A percentile compares a stretch with the other conserved stretches of the same genome.
phyloP scores from a whole-genome alignment of 2,113 vertebrate genomes.

The Sceloporus undulatus region DNA sequence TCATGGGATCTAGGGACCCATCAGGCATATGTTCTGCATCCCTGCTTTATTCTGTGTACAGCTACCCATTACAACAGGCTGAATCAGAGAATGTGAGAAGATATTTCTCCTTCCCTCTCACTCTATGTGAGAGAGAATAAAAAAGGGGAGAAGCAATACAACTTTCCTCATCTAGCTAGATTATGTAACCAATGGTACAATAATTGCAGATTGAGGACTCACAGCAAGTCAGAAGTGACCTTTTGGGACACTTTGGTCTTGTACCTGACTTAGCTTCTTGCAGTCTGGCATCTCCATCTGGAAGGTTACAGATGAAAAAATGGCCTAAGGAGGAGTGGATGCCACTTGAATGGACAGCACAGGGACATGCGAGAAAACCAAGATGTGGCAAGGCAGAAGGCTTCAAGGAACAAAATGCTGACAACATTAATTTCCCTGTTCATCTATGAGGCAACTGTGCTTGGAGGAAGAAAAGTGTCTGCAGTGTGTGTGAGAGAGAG shows the following conservation, averaged over 20 bases:
- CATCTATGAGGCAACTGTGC: neutral
- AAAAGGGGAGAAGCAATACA: neutral
- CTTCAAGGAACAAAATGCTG: neutral
- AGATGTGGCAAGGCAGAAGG: neutral
- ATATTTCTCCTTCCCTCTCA: neutral
- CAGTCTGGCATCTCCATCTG: neutral
- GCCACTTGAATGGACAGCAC: neutral
- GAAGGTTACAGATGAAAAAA: neutral
- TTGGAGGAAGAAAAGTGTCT: neutral
- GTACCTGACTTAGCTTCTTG: neutral
- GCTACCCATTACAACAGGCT: neutral
- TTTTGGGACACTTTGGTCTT: neutral
- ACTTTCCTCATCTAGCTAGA: neutral
- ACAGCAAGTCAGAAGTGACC: rapidly evolving
- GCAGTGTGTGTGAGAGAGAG: neutral
- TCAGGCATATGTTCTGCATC: neutral
- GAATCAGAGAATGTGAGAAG: neutral
- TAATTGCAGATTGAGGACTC: neutral
- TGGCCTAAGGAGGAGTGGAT: neutral
- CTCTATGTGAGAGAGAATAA: neutral
- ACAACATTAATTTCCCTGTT: neutral
- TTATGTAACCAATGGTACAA: neutral
- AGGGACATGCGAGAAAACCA: neutral
- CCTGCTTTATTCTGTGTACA: neutral
- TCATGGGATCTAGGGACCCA: too few species aligned